These are phyloP conservation scores for Dione vanillae DNA, from an alignment of 2,888 invertebrate genomes.

Conservation along the genomic window DNA sequence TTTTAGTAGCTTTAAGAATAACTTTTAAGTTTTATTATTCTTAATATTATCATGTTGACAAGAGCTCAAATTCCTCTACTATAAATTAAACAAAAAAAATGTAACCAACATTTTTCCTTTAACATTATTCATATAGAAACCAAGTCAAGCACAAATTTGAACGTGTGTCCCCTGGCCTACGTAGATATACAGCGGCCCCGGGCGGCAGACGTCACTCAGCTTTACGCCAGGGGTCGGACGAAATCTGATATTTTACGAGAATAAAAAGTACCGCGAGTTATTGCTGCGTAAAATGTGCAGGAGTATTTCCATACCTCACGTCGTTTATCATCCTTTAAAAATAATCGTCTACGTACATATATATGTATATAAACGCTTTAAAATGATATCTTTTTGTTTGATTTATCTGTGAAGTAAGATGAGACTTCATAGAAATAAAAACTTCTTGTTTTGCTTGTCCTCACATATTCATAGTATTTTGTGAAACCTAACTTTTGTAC, in stretches of 20 bases:
- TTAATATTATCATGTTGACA: too few species aligned
- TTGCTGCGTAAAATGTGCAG: conserved; percentile 20
- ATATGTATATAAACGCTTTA: too few species aligned
- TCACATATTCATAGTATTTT: not conserved
- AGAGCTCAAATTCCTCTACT: too few species aligned
- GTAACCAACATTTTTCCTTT: too few species aligned
- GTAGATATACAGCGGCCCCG: conserved; percentile 4
- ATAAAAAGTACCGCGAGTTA: conserved; percentile 15
- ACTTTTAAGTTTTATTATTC: too few species aligned
- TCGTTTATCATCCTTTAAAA: conserved; percentile 10
- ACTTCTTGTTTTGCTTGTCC: not conserved
- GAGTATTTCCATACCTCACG: conserved; percentile 2
- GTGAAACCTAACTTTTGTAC: too few species aligned
- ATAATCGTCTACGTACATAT: not conserved
- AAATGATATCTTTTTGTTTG: not conserved
- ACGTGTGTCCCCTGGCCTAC: not conserved
- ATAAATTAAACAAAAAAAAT: too few species aligned
- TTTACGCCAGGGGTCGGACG: conserved; percentile 26
- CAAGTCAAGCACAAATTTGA: not conserved
- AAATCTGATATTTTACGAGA: conserved; percentile 37
- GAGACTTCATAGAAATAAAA: too few species aligned
- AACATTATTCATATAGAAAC: too few species aligned
- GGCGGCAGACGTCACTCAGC: conserved; percentile 30
- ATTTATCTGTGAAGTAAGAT: not conserved
- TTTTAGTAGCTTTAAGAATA: too few species aligned